phyloP scores from a whole-genome alignment of 2,113 vertebrate genomes.

The Anhinga anhinga region DNA sequence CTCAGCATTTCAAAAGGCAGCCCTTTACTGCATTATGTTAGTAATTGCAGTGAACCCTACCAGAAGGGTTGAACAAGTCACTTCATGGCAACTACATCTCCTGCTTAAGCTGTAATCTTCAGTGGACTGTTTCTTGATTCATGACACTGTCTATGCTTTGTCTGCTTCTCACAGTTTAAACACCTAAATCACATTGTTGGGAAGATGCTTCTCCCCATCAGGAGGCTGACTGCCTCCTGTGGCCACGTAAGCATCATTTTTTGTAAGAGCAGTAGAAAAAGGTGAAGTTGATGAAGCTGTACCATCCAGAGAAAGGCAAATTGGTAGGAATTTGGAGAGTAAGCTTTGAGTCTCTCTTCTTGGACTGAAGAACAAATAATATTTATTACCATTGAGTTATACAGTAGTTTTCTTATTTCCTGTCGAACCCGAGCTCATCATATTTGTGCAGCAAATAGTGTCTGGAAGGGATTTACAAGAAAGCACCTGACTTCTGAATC shows the following conservation, averaged over 20 bases:
- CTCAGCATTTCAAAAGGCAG: neutral
- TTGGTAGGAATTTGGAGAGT: neutral
- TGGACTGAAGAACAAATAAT: neutral
- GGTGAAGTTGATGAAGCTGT: neutral
- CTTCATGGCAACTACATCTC: neutral
- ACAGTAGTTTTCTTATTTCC: neutral
- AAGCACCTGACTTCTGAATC: neutral
- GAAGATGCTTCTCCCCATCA: neutral
- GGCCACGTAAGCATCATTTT: rapidly evolving
- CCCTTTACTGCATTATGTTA: neutral
- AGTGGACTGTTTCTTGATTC: neutral
- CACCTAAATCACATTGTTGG: neutral
- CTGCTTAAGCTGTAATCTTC: neutral
- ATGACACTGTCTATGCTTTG: neutral
- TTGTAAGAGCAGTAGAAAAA: neutral
- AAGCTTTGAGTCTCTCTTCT: neutral
- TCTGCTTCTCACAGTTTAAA: neutral
- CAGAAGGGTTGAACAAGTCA: neutral
- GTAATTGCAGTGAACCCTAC: neutral
- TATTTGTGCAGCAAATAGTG: neutral
- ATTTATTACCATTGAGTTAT: neutral
- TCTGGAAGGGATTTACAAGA: neutral
- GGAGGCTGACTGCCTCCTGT: neutral
- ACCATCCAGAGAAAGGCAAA: neutral
- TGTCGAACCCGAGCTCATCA: neutral